Base-by-base conservation (phyloP, 2,113 vertebrate genomes). In the Scortum barcoo region DNA sequence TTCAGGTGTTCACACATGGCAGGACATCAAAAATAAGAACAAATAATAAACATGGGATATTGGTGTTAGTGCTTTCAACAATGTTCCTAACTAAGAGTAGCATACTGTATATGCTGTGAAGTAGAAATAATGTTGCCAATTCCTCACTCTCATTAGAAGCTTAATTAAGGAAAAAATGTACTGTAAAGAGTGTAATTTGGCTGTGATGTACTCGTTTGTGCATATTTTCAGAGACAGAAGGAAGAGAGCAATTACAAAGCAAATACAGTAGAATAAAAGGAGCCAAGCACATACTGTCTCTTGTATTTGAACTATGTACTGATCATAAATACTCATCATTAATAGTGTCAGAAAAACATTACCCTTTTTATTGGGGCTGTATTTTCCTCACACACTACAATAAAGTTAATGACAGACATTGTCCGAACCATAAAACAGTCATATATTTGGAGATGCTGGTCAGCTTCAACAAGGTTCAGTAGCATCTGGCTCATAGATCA, bases 401-500 rank as follows among this genome's bases (percentile, higher is more conserved):
- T 94, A 94, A 95, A 93, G 88, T 93, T 94, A 94, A 95, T 95
- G 93, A 93, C 91, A 90, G 91, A 93, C 92, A 94, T 94, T 92
- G 93, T 94, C 90, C 90, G 87, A 86, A 83, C 89, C 91, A 92
- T 94, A 94, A 95, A 94, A 89, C 83, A 92, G 92, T 92, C 92
- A 91, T 94, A 94, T 93, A 94, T 94, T 93, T 82, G 84, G 85
- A 90, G 83, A 88, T 87, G 89, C 80, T 89, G 89, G 85, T 92
- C 89, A 89, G 86, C 80, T 88, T 93, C 90, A 93, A 79, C 79
- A 84, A 86, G 82, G 84, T 75, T 86, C 73, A 66, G 70, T 77
- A 80, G 75, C 90, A 89, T 88, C 85, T 90, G 86, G 81, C 86
- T 78, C 85, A 74, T 88, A 86, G 69, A 91, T 90, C 91, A 86